Evolutionary conservation across 2,113 vertebrate species (phyloP), one percentile per base, ranked within the genome.

Genomic region (Tympanuchus pallidicinctus): DNA sequence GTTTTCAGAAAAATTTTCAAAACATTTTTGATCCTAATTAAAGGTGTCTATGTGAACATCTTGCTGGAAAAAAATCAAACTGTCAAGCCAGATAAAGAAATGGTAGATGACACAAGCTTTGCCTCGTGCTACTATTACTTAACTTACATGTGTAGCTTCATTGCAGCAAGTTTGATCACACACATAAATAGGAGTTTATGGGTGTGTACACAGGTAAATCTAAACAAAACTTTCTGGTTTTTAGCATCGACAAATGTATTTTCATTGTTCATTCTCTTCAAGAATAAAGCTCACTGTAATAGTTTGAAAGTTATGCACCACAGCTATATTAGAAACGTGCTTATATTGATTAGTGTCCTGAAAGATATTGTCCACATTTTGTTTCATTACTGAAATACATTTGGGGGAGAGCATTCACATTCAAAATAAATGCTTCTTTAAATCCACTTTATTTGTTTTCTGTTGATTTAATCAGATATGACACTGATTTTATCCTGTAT

Each of bases 401-500:
- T 75, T 88, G 79, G 67, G 71, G 61, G 47, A 88, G 80, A 92
- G 91, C 8, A 14, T 77, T 28, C 69, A 86, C 78, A 90, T 93
- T 92, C 85, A 93, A 73, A 93, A 94, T 24, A 96, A 94, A 92
- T 20, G 86, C 86, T 96, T 86, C 83, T 95, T 94, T 94, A 93
- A 94, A 94, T 82, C 73, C 4, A 0, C 54, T 94, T 88, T 82
- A 74, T 43, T 96, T 95, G 84, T 89, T 81, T 67, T 54, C 14
- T 52, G 19, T 45, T 74, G 96, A 96, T 73, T 89, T 97, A 97
- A 97, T 95, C 70, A 90, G 82, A 94, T 94, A 92, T 96, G 97
- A 97, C 94, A 94, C 84, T 95, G 97, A 97, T 96, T 96, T 96
- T 87, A 97, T 64, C 94, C 92, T 94, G 88, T 92, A 91, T 83